Conservation (phyloP, 2,888 invertebrate species). For the Malthinus flaveolus region DNA sequence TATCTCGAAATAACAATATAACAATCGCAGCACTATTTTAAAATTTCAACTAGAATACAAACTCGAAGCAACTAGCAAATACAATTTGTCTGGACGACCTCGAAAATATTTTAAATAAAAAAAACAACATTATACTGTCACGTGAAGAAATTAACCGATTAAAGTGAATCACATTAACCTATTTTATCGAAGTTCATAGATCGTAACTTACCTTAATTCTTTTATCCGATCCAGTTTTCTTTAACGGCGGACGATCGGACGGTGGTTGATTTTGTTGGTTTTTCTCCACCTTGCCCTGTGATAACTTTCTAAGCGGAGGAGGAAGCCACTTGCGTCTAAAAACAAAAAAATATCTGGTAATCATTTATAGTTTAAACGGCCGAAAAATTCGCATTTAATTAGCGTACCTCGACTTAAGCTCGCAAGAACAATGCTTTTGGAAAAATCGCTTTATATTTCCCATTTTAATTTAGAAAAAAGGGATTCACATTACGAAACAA, state of each 20-base stretch:
- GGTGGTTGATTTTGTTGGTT: constrained; percentile 61
- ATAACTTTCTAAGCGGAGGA: constrained; percentile 82
- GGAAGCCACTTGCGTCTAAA: constrained; percentile 88
- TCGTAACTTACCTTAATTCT: constrained; percentile 71
- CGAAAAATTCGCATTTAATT: not conserved
- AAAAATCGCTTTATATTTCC: constrained; percentile 40
- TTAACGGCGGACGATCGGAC: constrained; percentile 63
- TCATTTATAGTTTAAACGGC: not conserved
- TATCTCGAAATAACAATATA: too few species aligned
- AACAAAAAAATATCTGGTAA: constrained; percentile 36
- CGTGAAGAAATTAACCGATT: constrained; percentile 2
- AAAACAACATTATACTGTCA: constrained; percentile 1
- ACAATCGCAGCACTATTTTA: too few species aligned
- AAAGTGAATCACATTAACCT: constrained; percentile 8
- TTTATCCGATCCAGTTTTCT: constrained; percentile 83
- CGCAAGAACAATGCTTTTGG: constrained; percentile 32
- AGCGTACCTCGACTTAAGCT: not conserved
- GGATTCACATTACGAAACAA: not conserved
- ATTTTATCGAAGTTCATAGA: not conserved
- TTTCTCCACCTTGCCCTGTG: constrained; percentile 86
- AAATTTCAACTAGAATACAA: too few species aligned
- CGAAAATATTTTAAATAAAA: constrained; percentile 7
- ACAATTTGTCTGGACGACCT: constrained; percentile 10
- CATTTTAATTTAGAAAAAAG: constrained; percentile 29
- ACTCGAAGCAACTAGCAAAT: too few species aligned